A percentile compares a stretch with the other conserved stretches of the same genome.
phyloP scores from a whole-genome alignment of 2,113 vertebrate species.

The Thryonomys swinderianus region DNA sequence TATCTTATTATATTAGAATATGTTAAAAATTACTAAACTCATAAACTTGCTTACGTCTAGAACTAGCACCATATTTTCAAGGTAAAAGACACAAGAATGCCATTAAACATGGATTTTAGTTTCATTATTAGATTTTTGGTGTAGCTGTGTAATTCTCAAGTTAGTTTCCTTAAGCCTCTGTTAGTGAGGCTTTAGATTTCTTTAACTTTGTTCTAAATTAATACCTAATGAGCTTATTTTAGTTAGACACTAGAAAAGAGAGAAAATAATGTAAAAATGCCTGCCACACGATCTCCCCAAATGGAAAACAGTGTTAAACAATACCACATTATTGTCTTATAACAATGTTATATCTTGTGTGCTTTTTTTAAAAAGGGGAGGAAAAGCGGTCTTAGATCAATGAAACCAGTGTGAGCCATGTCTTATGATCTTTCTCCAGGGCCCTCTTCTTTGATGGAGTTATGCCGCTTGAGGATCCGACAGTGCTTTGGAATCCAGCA shows the following conservation, averaged over 20 bases:
- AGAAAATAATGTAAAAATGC: constrained; percentile 3
- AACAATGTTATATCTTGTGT: neutral
- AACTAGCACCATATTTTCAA: constrained; percentile 20
- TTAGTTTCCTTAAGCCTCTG: constrained; percentile 32
- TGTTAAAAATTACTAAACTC: neutral
- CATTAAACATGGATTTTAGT: constrained; percentile 31
- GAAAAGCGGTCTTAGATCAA: neutral
- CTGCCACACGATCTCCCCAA: neutral
- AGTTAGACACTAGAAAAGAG: neutral
- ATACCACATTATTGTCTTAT: neutral
- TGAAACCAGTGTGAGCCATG: constrained; percentile 49
- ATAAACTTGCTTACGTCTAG: neutral
- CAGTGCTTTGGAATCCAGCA: constrained; percentile 88
- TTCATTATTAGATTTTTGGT: neutral
- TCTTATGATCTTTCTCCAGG: constrained; percentile 84
- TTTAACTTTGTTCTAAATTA: constrained; percentile 13
- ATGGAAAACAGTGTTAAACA: neutral
- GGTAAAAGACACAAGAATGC: neutral
- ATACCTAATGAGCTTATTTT: constrained; percentile 27
- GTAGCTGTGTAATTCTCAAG: neutral
- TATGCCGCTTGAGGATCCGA: constrained; percentile 91
- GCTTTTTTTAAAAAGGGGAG: neutral
- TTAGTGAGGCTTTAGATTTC: constrained; percentile 30
- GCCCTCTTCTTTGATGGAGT: constrained; percentile 88
- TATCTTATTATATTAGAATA: neutral